Base-by-base conservation (phyloP, 2,888 invertebrate species). In the Sphaeridia pumilis region DNA sequence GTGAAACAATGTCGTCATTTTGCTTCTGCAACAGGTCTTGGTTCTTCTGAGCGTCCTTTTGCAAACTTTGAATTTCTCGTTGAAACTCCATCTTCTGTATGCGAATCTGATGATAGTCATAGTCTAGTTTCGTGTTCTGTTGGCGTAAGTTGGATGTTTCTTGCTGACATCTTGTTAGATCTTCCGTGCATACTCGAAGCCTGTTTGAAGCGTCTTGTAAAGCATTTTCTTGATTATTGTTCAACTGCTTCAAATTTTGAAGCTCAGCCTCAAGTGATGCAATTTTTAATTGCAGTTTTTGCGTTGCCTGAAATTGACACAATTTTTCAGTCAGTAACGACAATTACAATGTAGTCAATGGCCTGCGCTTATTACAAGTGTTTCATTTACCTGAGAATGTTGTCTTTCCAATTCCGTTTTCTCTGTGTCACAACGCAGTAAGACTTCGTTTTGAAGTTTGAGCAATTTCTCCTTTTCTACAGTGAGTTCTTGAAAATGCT, bases 21-120 rank as follows among this genome's bases (percentile, higher is more conserved):
- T 52, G 46, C 22, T 41, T 38, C 25, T 55, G 49, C 2, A 61
- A 22, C 2, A 54, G 54, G 22, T 49, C 54, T 20, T 54, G 55
- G 20, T 76, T 76, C 61, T 76, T 76, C 59, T 74, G 74, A 21
- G 74, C 63, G 69, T 82, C 83, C 73, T 82, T 80, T 67, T 83
- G 83, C 21, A 52, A 47, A 3, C 31, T 46, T 47, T 52, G 47
- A 7, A 47, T 36, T 14, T 41, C 42, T 28, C 47, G 2, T 47
- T 52, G 52, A 22, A 12, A 27, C 17, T 52, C 52, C 4, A 2
- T 14, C 22, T 49, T 49, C 2, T 27, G 3, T 2, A 42, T 4
- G 27, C 42, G 26, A 24, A 49, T 78, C 50, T 82, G 81, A 54
- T 75, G 75, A 45, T 76, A 70, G 57, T 81, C 80, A 56, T 73